phyloP scores from a whole-genome alignment of 2,888 invertebrate species.

The Xylocampa areola region DNA sequence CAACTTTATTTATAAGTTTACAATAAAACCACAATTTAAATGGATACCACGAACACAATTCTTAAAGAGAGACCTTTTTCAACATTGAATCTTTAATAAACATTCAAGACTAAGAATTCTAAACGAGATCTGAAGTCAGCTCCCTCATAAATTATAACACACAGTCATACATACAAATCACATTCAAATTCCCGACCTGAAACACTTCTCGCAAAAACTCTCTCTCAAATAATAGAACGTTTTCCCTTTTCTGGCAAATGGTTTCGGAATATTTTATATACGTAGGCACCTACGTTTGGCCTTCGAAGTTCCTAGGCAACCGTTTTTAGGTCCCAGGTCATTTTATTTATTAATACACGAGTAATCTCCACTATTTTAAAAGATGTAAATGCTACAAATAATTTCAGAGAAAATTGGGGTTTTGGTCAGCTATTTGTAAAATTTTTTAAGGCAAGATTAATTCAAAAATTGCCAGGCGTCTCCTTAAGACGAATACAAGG shows the following conservation, averaged over 20 bases:
- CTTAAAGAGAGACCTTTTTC: background rate
- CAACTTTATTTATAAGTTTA: no score
- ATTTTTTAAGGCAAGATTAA: no score
- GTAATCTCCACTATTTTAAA: conserved; percentile 3
- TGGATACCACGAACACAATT: no score
- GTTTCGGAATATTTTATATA: conserved; percentile 24
- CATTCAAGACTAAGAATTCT: background rate
- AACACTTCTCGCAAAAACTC: background rate
- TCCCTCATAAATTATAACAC: background rate
- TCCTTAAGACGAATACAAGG: no score
- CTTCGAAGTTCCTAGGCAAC: conserved; percentile 9
- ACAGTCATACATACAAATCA: background rate
- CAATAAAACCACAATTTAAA: no score
- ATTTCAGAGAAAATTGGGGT: no score
- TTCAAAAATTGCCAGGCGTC: no score
- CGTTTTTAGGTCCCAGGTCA: conserved; percentile 2
- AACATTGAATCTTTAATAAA: background rate
- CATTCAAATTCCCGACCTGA: background rate
- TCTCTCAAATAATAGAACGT: conserved; percentile 9
- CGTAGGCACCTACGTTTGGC: no score
- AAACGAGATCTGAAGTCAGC: background rate
- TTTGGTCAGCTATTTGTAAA: no score
- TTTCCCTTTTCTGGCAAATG: conserved; percentile 14
- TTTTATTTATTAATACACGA: conserved; percentile 11
- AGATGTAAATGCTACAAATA: no score